phyloP scores from a whole-genome alignment of 2,888 invertebrate species.

The Cerastis leucographa region DNA sequence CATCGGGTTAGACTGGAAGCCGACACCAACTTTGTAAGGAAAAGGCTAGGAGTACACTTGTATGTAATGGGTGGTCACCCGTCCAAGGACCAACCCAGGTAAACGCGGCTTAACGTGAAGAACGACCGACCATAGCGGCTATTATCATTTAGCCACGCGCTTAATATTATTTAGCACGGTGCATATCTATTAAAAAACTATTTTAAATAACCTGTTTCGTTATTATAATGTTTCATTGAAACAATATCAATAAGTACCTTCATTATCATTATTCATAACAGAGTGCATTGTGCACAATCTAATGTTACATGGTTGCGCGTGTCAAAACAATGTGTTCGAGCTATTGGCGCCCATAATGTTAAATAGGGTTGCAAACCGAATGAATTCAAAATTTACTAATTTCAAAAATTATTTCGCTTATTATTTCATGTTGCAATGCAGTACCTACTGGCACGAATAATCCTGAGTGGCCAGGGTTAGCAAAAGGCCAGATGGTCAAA shows the following conservation, averaged over 20 bases:
- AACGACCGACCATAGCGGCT: too few relatives aligned
- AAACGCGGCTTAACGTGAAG: too few relatives aligned
- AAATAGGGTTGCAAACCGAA: constrained; percentile 46
- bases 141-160: too few relatives aligned
- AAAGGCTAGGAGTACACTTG: too few relatives aligned
- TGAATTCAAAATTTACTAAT: constrained; percentile 21
- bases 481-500: background rate
- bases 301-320: constrained; percentile 62
- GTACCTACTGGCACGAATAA: constrained; percentile 16
- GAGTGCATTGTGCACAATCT: constrained; percentile 45
- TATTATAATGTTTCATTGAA: background rate
- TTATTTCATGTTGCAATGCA: constrained; percentile 25
- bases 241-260: constrained; percentile 6
- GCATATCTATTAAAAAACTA: too few relatives aligned
- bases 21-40: too few relatives aligned
- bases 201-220: background rate
- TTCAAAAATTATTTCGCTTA: constrained; percentile 18
- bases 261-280: constrained; percentile 29
- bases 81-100: too few relatives aligned
- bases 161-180: too few relatives aligned
- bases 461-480: constrained; percentile 12
- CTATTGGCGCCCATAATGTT: constrained; percentile 62
- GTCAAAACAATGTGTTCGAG: constrained; percentile 67
- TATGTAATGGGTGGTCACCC: too few relatives aligned
- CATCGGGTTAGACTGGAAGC: too few relatives aligned